phyloP scores from a whole-genome alignment of 2,797 vertebrate species.

The Aselliscus stoliczkanus region DNA sequence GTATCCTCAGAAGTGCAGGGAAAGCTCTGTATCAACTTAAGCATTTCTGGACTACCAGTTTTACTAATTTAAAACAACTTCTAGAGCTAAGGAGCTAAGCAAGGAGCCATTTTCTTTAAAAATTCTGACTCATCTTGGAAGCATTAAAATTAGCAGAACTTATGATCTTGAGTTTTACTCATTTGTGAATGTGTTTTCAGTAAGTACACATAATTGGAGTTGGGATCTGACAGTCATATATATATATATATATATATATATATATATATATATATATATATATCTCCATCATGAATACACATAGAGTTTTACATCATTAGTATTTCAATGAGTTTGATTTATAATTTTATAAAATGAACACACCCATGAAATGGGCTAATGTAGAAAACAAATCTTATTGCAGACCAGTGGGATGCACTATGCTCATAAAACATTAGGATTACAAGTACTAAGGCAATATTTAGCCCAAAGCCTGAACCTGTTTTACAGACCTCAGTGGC shows the following conservation, averaged over 20 bases:
- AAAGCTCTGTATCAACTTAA: slow-evolving; percentile 75
- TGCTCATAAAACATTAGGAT: slow-evolving; percentile 1
- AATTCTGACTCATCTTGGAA: slow-evolving; percentile 80
- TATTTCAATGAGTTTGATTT: slow-evolving; percentile 62
- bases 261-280: slow-evolving; percentile 42
- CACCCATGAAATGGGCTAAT: slow-evolving; percentile 57
- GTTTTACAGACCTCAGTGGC: not conserved
- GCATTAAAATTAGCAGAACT: slow-evolving; percentile 80
- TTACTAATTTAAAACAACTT: slow-evolving; percentile 77
- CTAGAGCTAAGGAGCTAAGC: slow-evolving; percentile 69
- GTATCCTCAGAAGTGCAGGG: slow-evolving; percentile 72
- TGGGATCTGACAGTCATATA: slow-evolving; percentile 68
- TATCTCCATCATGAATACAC: slow-evolving; percentile 59
- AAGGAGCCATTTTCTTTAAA: slow-evolving; percentile 79
- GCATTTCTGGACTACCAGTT: slow-evolving; percentile 70
- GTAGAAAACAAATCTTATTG: slow-evolving; percentile 57
- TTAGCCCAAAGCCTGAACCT: not conserved
- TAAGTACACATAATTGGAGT: slow-evolving; percentile 76
- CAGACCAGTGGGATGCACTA: not conserved
- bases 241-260: slow-evolving; percentile 55
- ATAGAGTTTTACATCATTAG: slow-evolving; percentile 65
- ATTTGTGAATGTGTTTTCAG: slow-evolving; percentile 76
- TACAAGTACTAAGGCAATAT: not conserved
- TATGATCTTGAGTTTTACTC: slow-evolving; percentile 78
- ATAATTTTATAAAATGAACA: slow-evolving; percentile 44